Base-by-base conservation (phyloP, 2,797 vertebrate genomes). In the Ceryle rudis region DNA sequence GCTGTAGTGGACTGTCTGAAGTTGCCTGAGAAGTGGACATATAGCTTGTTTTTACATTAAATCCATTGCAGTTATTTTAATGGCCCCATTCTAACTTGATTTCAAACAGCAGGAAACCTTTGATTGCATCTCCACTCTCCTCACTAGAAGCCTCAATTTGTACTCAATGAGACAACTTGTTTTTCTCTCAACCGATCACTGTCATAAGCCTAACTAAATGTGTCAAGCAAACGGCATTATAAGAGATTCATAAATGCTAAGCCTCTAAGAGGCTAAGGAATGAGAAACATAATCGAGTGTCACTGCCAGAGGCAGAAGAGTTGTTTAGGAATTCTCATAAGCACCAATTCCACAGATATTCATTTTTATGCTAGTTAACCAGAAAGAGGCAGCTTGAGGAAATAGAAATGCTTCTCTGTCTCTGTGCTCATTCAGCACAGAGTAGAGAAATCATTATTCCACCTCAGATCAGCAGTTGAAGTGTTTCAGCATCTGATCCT, bases 191-290 rank as follows among this genome's bases (percentile, higher is more conserved):
- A 35, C 61, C 10, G 2, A 74, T 93, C 95, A 93, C 92, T 94
- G 94, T 91, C 92, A 94, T 82, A 89, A 47, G 75, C 75, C 61
- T 94, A 93, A 93, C 86, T 83, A 78, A 86, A 93, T 61, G 72
- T 92, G 95, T 93, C 95, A 95, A 91, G 92, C 81, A 86, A 93
- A 73, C 66, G 87, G 72, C 39, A 87, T 93, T 86, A 54, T 42
- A 73, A 78, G 37, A 82, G 75, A 96, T 88, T 97, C 91, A 94
- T 74, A 96, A 96, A 96, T 83, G 91, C 84, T 94, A 94, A 96
- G 89, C 61, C 89, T 86, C 87, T 97, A 92, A 96, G 89, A 89
- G 80, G 91, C 86, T 95, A 93, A 97, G 79, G 86, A 95, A 95
- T 62, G 61, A 94, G 79, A 94, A 95, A 82, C 86, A 94, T 94